Evolutionary conservation across 2,113 vertebrate genomes (phyloP).

Genomic region (Pipa parva): DNA sequence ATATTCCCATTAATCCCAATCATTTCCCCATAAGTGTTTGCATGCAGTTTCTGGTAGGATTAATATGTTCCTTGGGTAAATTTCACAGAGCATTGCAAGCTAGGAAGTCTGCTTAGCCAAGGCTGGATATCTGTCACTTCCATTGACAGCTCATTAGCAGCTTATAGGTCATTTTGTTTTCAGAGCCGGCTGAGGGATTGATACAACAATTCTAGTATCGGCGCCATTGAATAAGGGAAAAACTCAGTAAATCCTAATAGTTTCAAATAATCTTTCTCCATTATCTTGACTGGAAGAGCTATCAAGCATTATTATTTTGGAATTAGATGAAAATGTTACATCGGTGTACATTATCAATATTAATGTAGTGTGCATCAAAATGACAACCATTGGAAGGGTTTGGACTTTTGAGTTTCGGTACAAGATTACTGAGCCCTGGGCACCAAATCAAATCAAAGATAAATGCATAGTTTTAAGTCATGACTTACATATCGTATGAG

Average conservation of each 20-base stretch:
- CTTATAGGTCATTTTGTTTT: slow-evolving; percentile 25
- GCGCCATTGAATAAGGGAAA: slow-evolving; percentile 27
- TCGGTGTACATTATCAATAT: slow-evolving; percentile 26
- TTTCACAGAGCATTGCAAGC: slow-evolving; percentile 5
- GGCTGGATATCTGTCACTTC: slow-evolving; percentile 36
- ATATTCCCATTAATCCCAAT: no score
- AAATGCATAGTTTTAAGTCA: no score
- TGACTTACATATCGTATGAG: no score
- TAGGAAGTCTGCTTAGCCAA: slow-evolving; percentile 26
- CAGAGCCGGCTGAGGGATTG: slow-evolving; percentile 22
- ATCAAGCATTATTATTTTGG: slow-evolving; percentile 6
- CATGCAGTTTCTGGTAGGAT: neutral
- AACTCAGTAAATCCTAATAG: slow-evolving; percentile 27
- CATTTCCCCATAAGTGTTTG: slow-evolving; percentile 14
- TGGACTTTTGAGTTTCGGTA: neutral
- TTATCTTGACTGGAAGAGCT: slow-evolving; percentile 11
- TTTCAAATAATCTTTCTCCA: slow-evolving; percentile 30
- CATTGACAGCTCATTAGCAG: slow-evolving; percentile 32
- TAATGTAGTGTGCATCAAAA: slow-evolving; percentile 9
- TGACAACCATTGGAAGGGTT: slow-evolving; percentile 15
- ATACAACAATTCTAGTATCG: slow-evolving; percentile 19
- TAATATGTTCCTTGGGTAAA: slow-evolving; percentile 22
- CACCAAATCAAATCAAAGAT: neutral
- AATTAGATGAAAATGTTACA: slow-evolving; percentile 23
- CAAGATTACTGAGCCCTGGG: neutral